Evolutionary conservation across 2,888 invertebrate genomes (phyloP), one percentile per base, ranked within the genome.

Genomic region (Cylindroiulus punctatus): DNA sequence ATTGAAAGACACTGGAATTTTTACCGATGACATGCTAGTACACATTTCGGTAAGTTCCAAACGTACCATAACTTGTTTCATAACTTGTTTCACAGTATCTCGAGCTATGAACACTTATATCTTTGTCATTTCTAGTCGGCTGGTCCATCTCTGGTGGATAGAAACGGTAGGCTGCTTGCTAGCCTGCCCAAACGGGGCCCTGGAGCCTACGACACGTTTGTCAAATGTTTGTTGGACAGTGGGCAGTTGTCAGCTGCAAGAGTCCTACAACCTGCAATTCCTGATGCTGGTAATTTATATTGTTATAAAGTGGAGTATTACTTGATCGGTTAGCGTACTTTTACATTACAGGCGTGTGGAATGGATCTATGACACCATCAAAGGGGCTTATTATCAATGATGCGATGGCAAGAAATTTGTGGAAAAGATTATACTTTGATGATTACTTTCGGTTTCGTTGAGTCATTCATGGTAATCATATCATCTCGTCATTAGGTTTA

Each of bases 161-260:
- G 47, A 57, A 84, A 44, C 30, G 44, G 12, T 14, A 30, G 5
- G 30, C 30, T 84, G 19, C 52, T 84, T 1, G 22, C 30, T 26
- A 36, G 42, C 30, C 19, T 84, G 47, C 84, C 84, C 12, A 84
- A 84, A 32, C 47, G 84, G 0, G 84, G 84, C 8, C 84, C 84
- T 47, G 22, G 0, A 26, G 84, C 84, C 10, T 84, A 52, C 19
- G 32, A 84, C 14, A 52, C 42, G 19, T 84, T 84, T 52, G 52
- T 84, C 3, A 36, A 47, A 47, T 47, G 84, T 52, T 57, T 84
- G 17, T 10, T 84, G 42, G 84, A 84, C 84, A 84, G 84, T 30
- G 84, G 52, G 30, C 84, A 84, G 17, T 44, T 84, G 84, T 36
- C 42, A 57, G 84, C 84, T 12, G 84, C 84, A 26, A 47, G 30